These are phyloP conservation scores for Brachionus sp. DNA, from an alignment of 1,140 invertebrate genomes.

Conservation along the genomic window DNA sequence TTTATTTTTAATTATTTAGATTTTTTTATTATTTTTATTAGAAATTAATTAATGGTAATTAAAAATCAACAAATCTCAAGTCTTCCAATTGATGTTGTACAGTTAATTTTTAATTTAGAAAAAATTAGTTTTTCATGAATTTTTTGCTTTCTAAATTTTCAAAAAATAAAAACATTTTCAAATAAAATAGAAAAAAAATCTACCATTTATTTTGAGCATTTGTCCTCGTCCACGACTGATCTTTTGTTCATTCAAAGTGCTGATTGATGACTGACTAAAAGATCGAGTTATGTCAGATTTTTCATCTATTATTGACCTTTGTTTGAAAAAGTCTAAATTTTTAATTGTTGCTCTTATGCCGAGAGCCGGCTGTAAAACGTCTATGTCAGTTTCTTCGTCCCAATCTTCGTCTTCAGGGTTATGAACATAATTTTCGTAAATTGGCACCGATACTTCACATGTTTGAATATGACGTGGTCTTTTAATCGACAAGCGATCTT, in stretches of 20 bases:
- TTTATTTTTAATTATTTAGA: background rate
- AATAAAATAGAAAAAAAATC: background rate
- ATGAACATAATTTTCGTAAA: background rate
- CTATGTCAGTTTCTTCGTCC: background rate
- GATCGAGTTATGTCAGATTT: background rate
- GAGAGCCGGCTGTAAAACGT: background rate
- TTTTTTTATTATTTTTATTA: background rate
- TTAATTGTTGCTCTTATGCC: background rate
- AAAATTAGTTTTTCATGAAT: background rate
- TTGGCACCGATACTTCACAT: background rate
- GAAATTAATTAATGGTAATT: background rate
- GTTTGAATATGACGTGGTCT: background rate
- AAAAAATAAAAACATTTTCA: background rate
- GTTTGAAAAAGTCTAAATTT: background rate
- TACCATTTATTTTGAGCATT: conserved; percentile 10
- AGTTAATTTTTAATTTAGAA: background rate
- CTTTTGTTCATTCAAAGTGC: background rate
- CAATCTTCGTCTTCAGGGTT: background rate
- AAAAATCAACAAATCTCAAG: conserved; percentile 1
- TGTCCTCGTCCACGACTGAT: background rate
- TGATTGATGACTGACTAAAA: background rate
- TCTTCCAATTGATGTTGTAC: conserved; percentile 37
- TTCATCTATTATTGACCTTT: background rate
- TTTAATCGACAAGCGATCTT: background rate
- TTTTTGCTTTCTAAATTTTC: background rate